A percentile compares a stretch with the other conserved stretches of the same genome.
These are phyloP conservation scores for Lerista edwardsae DNA, from an alignment of 2,797 vertebrate species.

Conservation along the genomic window DNA sequence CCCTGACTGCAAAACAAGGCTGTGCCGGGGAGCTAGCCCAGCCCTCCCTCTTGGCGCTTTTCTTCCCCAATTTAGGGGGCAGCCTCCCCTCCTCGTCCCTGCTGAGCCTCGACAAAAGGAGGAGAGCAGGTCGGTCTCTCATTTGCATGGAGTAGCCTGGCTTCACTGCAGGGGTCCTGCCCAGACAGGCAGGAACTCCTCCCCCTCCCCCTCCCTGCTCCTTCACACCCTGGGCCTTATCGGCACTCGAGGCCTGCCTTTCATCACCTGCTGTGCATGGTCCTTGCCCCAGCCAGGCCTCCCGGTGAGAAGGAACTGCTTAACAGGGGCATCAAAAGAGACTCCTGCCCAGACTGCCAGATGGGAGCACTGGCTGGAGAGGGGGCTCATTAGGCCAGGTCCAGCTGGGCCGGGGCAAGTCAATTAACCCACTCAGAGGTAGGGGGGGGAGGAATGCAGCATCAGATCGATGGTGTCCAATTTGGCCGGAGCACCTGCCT, in stretches of 20 bases:
- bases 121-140: too few species aligned
- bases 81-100: too few species aligned
- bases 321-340: not conserved
- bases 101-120: too few species aligned
- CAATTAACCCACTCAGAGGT: not conserved
- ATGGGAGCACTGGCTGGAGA: not conserved
- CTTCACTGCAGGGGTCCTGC: not conserved
- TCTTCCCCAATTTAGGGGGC: too few species aligned
- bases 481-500: not conserved
- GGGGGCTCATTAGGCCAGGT: not conserved
- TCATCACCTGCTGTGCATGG: too few species aligned
- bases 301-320: not conserved
- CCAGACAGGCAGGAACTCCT: not conserved
- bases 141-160: too few species aligned
- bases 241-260: not conserved
- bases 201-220: not conserved
- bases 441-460: not conserved
- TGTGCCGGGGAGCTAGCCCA: too few species aligned
- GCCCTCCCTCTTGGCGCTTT: too few species aligned
- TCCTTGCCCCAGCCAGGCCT: not conserved
- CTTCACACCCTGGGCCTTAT: not conserved
- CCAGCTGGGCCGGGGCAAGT: not conserved
- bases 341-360: not conserved
- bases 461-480: not conserved
- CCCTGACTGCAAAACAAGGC: too few species aligned